Conservation (phyloP, 2,797 vertebrate genomes). For the Gorsachius magnificus region DNA sequence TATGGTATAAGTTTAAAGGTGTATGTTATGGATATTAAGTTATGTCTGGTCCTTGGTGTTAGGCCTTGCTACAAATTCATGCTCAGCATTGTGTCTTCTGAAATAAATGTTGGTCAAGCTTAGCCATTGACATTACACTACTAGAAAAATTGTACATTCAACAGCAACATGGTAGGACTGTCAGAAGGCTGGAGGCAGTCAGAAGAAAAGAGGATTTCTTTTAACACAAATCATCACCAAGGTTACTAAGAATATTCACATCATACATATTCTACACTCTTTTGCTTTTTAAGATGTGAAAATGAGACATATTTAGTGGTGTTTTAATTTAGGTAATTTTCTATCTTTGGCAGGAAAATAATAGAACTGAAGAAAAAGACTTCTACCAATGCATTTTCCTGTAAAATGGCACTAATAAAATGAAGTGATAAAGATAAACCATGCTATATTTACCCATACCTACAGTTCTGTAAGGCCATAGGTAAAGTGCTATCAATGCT, state of each 20-base stretch:
- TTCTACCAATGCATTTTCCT: not conserved
- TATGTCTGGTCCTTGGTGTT: not conserved
- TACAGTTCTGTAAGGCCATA: not conserved
- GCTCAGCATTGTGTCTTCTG: not conserved
- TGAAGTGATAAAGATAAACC: not conserved
- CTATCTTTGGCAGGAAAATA: constrained; percentile 27
- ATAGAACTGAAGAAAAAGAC: not conserved
- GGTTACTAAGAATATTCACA: constrained; percentile 29
- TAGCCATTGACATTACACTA: not conserved
- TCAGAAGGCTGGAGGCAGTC: not conserved
- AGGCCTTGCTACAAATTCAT: not conserved
- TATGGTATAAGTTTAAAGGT: not conserved
- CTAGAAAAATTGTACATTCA: not conserved
- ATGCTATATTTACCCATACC: not conserved
- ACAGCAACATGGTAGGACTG: not conserved
- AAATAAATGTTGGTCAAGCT: not conserved
- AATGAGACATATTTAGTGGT: not conserved
- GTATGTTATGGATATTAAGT: not conserved
- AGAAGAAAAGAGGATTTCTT: not conserved
- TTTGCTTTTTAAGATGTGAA: constrained; percentile 25
- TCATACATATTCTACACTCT: not conserved
- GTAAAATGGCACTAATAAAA: not conserved
- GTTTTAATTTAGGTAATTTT: constrained; percentile 45
- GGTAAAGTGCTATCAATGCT: not conserved
- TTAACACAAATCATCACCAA: constrained; percentile 4